Evolutionary conservation across 2,797 vertebrate genomes (phyloP), one percentile per base, ranked within the genome.

Genomic region (Serranus cabrilla): DNA sequence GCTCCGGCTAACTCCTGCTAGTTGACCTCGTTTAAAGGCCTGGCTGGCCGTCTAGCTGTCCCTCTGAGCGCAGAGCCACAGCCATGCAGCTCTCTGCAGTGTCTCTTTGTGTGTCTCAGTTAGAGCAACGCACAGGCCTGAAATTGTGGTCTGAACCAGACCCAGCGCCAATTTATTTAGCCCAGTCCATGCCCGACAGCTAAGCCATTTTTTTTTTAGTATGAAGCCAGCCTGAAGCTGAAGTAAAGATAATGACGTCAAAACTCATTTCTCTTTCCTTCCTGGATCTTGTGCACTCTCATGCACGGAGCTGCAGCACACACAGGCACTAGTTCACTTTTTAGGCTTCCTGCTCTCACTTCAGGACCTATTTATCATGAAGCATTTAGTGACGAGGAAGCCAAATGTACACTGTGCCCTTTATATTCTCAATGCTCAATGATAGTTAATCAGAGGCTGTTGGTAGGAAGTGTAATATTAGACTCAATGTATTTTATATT

Each of bases 21-120:
- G 81, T 90, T 91, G 91, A 89, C 89, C 91, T 88, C 82, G 27
- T 89, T 92, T 88, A 85, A 77, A 87, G 87, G 80, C 78, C 84
- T 68, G 79, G 79, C 83, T 43, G 68, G 40, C 75, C 59, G 78
- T 66, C 62, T 56, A 13, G 60, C 73, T 81, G 82, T 82, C 84
- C 72, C 84, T 79, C 57, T 56, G 84, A 88, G 87, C 62, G 0
- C 42, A 9, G 47, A 66, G 54, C 49, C 77, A 17, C 73, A 51
- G 79, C 39, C 76, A 18, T 61, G 68, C 78, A 77, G 67, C 76
- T 59, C 79, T 63, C 67, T 58, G 74, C 64, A 55, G 55, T 27
- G 65, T 54, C 43, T 71, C 52, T 50, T 16, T 73, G 46, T 71
- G 11, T 42, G 49, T 65, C 27, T 58, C 57, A 52, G 51, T 60